Evolutionary conservation across 2,113 vertebrate species (phyloP), one percentile per base, ranked within the genome.

Genomic region (Tiliqua scincoides): DNA sequence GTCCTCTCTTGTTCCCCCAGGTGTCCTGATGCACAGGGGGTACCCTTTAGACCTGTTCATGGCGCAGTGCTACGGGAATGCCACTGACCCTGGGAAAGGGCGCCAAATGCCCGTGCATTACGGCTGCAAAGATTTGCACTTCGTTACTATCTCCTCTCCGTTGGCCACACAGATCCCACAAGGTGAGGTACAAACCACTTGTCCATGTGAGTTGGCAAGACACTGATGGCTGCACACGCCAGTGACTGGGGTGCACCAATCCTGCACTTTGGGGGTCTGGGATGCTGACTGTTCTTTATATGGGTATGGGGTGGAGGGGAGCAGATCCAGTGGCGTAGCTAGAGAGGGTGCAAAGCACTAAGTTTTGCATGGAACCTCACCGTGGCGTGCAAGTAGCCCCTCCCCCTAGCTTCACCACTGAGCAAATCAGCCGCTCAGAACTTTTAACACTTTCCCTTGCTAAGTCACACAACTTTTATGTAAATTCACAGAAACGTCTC

Each of bases 61-160:
- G 98, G 97, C 98, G 0, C 98, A 99, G 90, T 99, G 98, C 85
- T 99, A 99, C 0, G 96, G 97, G 70, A 99, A 98, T 0, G 90
- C 93, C 0, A 96, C 91, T 0, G 98, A 99, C 88, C 94, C 96
- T 0, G 97, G 97, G 85, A 99, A 98, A 77, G 98, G 98, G 0
- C 96, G 98, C 1, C 98, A 99, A 94, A 99, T 99, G 98, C 98
- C 98, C 0, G 98, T 99, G 11, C 98, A 99, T 92, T 99, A 99
- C 0, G 98, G 98, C 86, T 96, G 86, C 94, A 98, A 84, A 82
- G 97, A 99, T 1, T 95, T 96, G 1, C 97, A 98, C 88, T 99
- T 99, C 0, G 97, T 99, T 91, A 98, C 98, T 91, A 99, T 99
- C 93, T 99, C 98, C 0, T 99, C 98, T 43, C 98, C 98, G 0